phyloP scores from a whole-genome alignment of 2,113 vertebrate genomes.

The Enhydra lutris region DNA sequence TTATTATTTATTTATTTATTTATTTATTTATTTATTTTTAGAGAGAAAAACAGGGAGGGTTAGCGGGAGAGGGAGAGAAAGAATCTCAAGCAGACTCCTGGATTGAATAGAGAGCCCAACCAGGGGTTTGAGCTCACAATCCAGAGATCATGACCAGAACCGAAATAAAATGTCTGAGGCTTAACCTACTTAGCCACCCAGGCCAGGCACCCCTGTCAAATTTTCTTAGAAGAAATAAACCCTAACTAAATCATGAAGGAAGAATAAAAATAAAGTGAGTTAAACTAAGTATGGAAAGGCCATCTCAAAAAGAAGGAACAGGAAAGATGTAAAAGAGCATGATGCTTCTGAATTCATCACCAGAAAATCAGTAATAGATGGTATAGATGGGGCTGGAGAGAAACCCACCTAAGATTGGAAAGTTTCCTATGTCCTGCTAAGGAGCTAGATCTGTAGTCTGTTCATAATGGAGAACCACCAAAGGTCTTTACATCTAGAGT shows the following conservation, averaged over 20 bases:
- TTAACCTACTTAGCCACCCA: background rate
- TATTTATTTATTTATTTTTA: background rate
- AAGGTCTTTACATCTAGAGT: background rate
- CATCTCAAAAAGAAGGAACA: background rate
- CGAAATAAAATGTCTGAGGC: background rate
- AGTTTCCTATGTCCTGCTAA: background rate
- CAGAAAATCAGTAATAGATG: background rate
- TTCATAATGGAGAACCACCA: background rate
- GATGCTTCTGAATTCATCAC: background rate
- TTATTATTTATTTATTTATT: background rate
- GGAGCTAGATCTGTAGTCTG: background rate
- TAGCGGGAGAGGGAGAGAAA: background rate
- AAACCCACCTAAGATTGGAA: background rate
- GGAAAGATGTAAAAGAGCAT: background rate
- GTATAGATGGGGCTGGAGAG: background rate
- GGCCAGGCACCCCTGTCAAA: background rate
- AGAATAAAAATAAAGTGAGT: background rate
- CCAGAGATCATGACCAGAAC: background rate
- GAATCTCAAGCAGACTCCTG: background rate
- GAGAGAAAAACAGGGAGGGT: background rate
- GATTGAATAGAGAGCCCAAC: background rate
- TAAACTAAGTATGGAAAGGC: background rate
- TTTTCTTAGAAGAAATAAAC: background rate
- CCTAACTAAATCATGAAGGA: background rate
- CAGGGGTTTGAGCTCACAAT: background rate